A percentile compares a stretch with the other conserved stretches of the same genome.
These are phyloP conservation scores for Hedya salicella DNA, from an alignment of 2,888 invertebrate genomes.

Conservation along the genomic window DNA sequence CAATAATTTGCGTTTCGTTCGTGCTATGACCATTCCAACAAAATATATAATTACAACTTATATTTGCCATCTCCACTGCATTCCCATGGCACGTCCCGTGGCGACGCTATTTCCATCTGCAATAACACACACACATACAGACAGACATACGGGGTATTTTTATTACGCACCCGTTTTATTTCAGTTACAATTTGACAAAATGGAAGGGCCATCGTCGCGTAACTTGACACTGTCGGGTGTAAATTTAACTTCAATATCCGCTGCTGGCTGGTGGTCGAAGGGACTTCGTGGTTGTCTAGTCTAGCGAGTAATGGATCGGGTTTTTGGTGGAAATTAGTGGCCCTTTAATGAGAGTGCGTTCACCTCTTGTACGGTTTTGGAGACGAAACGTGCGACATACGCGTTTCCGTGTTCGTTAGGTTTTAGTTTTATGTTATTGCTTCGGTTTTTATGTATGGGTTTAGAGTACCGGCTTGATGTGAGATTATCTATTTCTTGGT, in stretches of 20 bases:
- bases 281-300: background rate
- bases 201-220: slow-evolving; percentile 65
- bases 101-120: slow-evolving; percentile 73
- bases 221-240: slow-evolving; percentile 59
- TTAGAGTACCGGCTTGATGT: slow-evolving; percentile 1
- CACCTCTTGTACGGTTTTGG: slow-evolving; percentile 75
- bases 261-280: slow-evolving; percentile 45
- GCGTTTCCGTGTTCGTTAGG: slow-evolving; percentile 70
- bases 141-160: slow-evolving; percentile 79
- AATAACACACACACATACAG: slow-evolving; percentile 77
- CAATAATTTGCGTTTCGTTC: background rate
- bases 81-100: slow-evolving; percentile 46
- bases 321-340: slow-evolving; percentile 65
- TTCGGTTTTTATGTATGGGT: slow-evolving; percentile 33
- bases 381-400: slow-evolving; percentile 64
- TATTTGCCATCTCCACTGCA: slow-evolving; percentile 30
- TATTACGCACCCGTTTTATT: slow-evolving; percentile 82
- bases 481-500: slow-evolving; percentile 19
- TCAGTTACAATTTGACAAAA: slow-evolving; percentile 85
- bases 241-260: slow-evolving; percentile 66
- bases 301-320: slow-evolving; percentile 55
- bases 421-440: slow-evolving; percentile 38
- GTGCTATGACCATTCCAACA: slow-evolving; percentile 11
- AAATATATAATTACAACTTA: background rate
- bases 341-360: slow-evolving; percentile 82